Evolutionary conservation across 1,140 invertebrate species (phyloP).

Genomic region (Ruditapes philippinarum): DNA sequence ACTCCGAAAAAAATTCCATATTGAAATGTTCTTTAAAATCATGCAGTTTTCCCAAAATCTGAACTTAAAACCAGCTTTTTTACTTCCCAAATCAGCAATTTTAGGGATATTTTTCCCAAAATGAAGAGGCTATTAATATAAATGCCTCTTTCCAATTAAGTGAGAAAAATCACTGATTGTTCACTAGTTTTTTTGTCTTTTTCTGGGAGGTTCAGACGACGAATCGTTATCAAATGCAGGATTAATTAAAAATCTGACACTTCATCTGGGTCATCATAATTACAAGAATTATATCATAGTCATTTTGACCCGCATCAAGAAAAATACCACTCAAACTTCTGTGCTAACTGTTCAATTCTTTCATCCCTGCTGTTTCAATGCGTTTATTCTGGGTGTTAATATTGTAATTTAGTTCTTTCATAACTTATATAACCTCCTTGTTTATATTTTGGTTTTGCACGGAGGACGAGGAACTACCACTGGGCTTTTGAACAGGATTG

Average conservation of each 20-base stretch:
- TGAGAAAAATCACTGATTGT: no score
- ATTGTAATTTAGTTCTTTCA: neutral
- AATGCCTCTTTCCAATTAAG: no score
- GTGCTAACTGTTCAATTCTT: neutral
- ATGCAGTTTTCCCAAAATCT: no score
- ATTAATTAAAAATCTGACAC: neutral
- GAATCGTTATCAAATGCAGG: no score
- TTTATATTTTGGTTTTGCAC: no score
- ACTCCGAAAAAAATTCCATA: neutral
- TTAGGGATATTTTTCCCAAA: neutral
- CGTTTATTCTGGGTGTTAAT: slow-evolving; percentile 3
- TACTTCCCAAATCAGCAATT: no score
- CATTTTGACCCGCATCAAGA: neutral
- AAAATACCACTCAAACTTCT: no score
- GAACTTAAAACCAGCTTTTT: no score
- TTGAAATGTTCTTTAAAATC: no score
- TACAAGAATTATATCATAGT: neutral
- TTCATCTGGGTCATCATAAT: neutral
- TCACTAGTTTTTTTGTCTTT: no score
- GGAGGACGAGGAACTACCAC: neutral
- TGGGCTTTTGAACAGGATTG: neutral
- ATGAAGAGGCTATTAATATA: no score
- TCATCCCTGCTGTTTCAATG: neutral
- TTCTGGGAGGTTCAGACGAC: no score
- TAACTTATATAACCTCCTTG: neutral